A percentile compares a stretch with the other conserved stretches of the same genome.
These are phyloP conservation scores for Caenorhabditis sp. DNA, from an alignment of 2,888 invertebrate species.

Conservation along the genomic window DNA sequence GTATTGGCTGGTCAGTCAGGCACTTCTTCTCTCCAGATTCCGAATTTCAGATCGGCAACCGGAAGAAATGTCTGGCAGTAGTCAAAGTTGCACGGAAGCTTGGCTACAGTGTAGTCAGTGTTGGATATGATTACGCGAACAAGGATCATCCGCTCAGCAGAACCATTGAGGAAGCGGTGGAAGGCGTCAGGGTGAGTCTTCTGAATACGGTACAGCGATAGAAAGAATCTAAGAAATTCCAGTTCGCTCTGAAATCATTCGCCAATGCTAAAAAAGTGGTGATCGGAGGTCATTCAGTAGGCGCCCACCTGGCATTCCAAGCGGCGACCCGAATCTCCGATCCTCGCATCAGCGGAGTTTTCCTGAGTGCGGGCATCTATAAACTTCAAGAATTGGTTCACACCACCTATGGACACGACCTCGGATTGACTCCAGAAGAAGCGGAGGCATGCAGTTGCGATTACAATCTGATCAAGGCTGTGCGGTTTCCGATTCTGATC, in stretches of 20 bases:
- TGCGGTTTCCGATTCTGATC: conserved; percentile 26
- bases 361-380: conserved; percentile 49
- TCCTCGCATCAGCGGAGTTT: conserved; percentile 36
- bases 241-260: conserved; percentile 47
- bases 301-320: conserved; percentile 65
- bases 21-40: too few species aligned
- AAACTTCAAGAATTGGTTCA: conserved; percentile 35
- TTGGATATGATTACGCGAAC: conserved; percentile 62
- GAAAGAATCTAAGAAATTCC: neutral
- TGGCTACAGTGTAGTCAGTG: conserved; percentile 55
- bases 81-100: conserved; percentile 21
- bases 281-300: conserved; percentile 69
- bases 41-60: conserved; percentile 36
- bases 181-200: conserved; percentile 45
- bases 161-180: conserved; percentile 46
- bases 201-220: neutral
- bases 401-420: conserved; percentile 33
- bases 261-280: conserved; percentile 39
- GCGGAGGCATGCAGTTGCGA: conserved; percentile 48
- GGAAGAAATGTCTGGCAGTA: conserved; percentile 54
- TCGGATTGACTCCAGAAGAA: conserved; percentile 51
- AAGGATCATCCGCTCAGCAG: conserved; percentile 47
- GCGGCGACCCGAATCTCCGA: conserved; percentile 24
- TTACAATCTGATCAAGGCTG: conserved; percentile 20
- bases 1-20: conserved; percentile 46